phyloP scores from a whole-genome alignment of 2,888 invertebrate species.

The Campoplex capitator region DNA sequence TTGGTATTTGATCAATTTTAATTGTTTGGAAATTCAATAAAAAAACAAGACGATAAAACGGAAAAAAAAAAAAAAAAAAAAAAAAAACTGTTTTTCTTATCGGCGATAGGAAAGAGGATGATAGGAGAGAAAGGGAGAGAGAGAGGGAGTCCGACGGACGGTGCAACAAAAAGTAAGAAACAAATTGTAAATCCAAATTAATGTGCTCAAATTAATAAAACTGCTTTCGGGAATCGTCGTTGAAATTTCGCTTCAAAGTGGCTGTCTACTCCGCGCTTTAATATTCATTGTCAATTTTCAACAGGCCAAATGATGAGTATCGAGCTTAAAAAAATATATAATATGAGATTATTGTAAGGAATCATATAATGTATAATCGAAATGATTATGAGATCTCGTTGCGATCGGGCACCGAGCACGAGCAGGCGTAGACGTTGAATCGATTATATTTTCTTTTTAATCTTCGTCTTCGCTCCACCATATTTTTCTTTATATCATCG shows the following conservation, averaged over 20 bases:
- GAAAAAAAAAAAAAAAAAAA: not conserved
- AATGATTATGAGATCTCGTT: too few relatives aligned
- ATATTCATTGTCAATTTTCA: not conserved
- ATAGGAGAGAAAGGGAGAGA: constrained; percentile 58
- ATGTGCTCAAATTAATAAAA: too few relatives aligned
- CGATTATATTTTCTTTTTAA: too few relatives aligned
- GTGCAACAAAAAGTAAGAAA: constrained; percentile 76
- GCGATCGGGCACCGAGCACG: too few relatives aligned
- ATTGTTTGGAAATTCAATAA: not conserved
- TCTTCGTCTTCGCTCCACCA: too few relatives aligned
- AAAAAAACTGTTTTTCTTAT: constrained; percentile 22
- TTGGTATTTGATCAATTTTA: not conserved
- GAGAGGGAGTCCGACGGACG: constrained; percentile 76
- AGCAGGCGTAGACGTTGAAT: too few relatives aligned
- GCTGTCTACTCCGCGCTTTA: constrained; percentile 4
- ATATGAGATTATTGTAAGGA: not conserved
- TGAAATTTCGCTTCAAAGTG: not conserved
- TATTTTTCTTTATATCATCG: too few relatives aligned
- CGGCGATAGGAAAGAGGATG: constrained; percentile 74
- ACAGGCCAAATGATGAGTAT: not conserved
- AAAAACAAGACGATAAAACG: not conserved
- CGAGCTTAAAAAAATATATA: not conserved
- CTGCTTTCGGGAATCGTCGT: too few relatives aligned
- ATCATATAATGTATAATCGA: not conserved
- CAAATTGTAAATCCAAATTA: not conserved